A percentile compares a stretch with the other conserved stretches of the same genome.
These are phyloP conservation scores for Callocephalon fimbriatum DNA, from an alignment of 2,113 vertebrate species.

Conservation along the genomic window DNA sequence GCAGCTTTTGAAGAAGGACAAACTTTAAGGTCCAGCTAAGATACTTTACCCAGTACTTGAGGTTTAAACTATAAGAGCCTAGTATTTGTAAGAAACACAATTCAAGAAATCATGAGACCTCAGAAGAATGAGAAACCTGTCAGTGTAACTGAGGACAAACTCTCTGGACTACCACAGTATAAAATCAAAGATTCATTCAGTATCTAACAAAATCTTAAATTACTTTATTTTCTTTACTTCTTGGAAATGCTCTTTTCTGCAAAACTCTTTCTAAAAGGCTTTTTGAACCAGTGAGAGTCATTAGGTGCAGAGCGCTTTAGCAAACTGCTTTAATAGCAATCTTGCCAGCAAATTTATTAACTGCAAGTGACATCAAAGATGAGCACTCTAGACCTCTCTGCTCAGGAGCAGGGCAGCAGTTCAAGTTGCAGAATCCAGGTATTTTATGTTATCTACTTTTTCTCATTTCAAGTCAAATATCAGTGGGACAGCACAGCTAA, in stretches of 20 bases:
- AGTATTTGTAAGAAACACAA: not conserved
- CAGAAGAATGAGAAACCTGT: not conserved
- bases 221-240: not conserved
- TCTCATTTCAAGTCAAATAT: not conserved
- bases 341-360: not conserved
- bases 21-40: not conserved
- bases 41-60: not conserved
- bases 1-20: not conserved
- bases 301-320: not conserved
- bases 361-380: not conserved
- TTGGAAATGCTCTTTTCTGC: not conserved
- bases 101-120: not conserved
- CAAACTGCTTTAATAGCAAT: not conserved
- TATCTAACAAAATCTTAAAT: not conserved
- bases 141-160: not conserved
- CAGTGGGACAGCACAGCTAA: not conserved
- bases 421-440: not conserved
- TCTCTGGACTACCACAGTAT: not conserved
- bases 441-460: not conserved
- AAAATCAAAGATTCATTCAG: not conserved
- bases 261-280: not conserved
- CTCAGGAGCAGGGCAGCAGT: not conserved
- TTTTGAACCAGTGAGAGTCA: not conserved
- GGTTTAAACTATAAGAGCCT: not conserved
- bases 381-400: not conserved